These are phyloP conservation scores for Prinia subflava DNA, from an alignment of 2,113 vertebrate genomes.

Conservation along the genomic window DNA sequence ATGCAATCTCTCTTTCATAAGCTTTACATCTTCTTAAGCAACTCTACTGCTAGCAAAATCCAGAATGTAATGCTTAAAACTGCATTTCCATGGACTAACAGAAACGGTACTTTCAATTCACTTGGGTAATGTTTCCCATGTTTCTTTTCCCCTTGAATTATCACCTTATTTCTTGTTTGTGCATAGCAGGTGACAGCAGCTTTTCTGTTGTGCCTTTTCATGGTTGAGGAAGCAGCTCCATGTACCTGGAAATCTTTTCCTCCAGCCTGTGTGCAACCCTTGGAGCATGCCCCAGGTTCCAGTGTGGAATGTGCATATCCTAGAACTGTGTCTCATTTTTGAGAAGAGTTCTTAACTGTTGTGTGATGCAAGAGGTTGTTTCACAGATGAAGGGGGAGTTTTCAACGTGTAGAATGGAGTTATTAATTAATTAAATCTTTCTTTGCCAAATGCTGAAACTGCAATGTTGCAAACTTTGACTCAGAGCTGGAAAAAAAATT, in stretches of 20 bases:
- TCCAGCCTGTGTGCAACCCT: background rate
- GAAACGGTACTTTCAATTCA: background rate
- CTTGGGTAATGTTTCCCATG: background rate
- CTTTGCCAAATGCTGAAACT: background rate
- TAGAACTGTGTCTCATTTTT: background rate
- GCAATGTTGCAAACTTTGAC: background rate
- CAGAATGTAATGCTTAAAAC: constrained; percentile 10
- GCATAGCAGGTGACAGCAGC: background rate
- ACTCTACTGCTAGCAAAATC: constrained; percentile 31
- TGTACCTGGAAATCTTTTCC: background rate
- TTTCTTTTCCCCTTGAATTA: background rate
- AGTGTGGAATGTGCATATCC: background rate
- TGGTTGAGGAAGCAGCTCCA: background rate
- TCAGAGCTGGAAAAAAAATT: background rate
- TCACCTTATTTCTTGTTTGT: background rate
- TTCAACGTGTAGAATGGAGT: background rate
- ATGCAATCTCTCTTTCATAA: constrained; percentile 33
- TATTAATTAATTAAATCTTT: background rate
- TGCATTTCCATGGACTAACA: constrained; percentile 4
- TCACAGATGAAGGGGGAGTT: background rate
- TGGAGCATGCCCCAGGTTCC: background rate
- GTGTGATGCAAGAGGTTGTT: background rate
- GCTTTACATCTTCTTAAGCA: constrained; percentile 53
- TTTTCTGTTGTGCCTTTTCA: background rate
- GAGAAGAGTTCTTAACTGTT: background rate